phyloP scores from a whole-genome alignment of 1,140 invertebrate genomes.

The Lepidotrigona ventralis region DNA sequence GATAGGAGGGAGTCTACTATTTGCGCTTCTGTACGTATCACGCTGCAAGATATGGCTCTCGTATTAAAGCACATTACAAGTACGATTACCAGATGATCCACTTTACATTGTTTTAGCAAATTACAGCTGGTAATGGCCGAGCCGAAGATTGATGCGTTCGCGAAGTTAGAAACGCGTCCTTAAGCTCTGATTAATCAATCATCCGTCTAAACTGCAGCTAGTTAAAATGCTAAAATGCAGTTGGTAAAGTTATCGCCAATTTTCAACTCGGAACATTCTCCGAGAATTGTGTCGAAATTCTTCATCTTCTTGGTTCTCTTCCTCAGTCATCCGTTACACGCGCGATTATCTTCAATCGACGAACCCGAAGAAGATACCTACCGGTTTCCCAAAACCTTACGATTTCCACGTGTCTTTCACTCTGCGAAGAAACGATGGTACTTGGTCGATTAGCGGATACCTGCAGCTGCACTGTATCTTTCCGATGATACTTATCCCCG shows the following conservation, averaged over 20 bases:
- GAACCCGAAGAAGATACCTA: too few species aligned
- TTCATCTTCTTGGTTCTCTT: neutral
- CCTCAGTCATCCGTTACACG: too few species aligned
- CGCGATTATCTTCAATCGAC: too few species aligned
- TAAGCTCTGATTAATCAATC: constrained; percentile 4
- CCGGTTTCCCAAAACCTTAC: neutral
- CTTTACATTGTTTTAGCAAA: constrained; percentile 28
- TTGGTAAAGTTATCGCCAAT: neutral
- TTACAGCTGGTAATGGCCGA: constrained; percentile 4
- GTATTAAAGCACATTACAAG: neutral
- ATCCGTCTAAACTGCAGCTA: neutral
- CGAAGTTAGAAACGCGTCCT: constrained; percentile 23
- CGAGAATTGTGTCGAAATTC: neutral
- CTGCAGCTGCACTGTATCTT: too few species aligned
- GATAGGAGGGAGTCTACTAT: too few species aligned
- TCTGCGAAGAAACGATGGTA: neutral
- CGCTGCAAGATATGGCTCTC: neutral
- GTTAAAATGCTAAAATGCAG: neutral
- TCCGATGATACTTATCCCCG: neutral
- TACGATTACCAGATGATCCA: constrained; percentile 9
- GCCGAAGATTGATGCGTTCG: constrained; percentile 13
- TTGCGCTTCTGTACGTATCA: neutral
- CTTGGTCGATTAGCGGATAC: neutral
- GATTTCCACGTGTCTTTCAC: neutral
- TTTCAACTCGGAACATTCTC: neutral